Conservation (phyloP, 2,797 vertebrate genomes). For the Adrianichthys oophorus region DNA sequence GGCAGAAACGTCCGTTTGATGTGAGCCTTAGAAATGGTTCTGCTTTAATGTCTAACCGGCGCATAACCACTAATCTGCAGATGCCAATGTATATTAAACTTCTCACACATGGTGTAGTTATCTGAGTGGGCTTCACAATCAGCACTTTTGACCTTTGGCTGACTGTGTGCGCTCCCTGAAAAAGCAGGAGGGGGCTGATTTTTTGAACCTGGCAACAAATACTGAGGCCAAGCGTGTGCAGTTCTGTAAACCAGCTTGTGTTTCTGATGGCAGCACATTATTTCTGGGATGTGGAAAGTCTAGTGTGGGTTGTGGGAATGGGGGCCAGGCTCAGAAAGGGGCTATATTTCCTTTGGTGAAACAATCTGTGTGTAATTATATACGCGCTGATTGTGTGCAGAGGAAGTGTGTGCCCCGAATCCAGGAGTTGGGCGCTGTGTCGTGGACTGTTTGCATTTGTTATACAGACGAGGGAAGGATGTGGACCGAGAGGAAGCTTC, state of each 20-base stretch:
- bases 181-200: conserved; percentile 3
- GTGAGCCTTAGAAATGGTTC: conserved; percentile 38
- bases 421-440: conserved; percentile 56
- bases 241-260: conserved; percentile 21
- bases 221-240: conserved; percentile 3
- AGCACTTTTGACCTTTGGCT: conserved; percentile 34
- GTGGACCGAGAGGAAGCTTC: conserved; percentile 67
- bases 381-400: conserved; percentile 71
- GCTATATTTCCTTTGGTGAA: conserved; percentile 68
- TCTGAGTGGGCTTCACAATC: conserved; percentile 29
- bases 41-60: conserved; percentile 25
- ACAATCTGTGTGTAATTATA: conserved; percentile 80
- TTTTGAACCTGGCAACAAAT: conserved; percentile 9
- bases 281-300: conserved; percentile 55
- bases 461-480: conserved; percentile 71
- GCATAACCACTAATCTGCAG: conserved; percentile 31
- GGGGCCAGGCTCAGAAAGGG: conserved; percentile 45
- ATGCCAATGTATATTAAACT: conserved; percentile 36
- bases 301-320: conserved; percentile 4
- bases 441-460: conserved; percentile 54
- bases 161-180: conserved; percentile 2
- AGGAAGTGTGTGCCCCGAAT: conserved; percentile 72
- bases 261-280: conserved; percentile 38
- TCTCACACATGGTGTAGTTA: conserved; percentile 36
- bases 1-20: conserved; percentile 33